Evolutionary conservation across 2,888 invertebrate genomes (phyloP).

Genomic region (Autographa pulchrina): DNA sequence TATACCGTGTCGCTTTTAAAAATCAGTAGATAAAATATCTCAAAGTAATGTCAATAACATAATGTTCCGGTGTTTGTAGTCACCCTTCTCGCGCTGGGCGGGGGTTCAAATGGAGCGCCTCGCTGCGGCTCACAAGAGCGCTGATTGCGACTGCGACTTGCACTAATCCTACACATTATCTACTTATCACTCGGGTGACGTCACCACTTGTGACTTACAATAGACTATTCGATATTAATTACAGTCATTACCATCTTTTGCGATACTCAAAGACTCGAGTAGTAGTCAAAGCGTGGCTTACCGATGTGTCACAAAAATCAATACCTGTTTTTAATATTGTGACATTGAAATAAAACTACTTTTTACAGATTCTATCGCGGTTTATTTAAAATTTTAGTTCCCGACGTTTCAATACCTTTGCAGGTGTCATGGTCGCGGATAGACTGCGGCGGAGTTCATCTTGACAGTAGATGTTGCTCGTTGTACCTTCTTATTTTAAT

Average conservation of each 20-base stretch:
- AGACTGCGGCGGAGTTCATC: too few species aligned
- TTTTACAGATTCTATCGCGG: too few species aligned
- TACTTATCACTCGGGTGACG: slow-evolving; percentile 42
- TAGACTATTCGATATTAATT: slow-evolving; percentile 1
- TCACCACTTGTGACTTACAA: slow-evolving; percentile 6
- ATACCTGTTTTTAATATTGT: too few species aligned
- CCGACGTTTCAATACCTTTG: too few species aligned
- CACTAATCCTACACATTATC: slow-evolving; percentile 69
- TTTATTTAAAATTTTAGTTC: too few species aligned
- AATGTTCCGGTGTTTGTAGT: not conserved
- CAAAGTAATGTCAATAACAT: not conserved
- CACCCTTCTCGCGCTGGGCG: slow-evolving; percentile 16
- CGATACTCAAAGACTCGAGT: not conserved
- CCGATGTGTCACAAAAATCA: not conserved
- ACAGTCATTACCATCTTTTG: not conserved
- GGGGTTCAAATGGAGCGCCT: slow-evolving; percentile 21
- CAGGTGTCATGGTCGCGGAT: too few species aligned
- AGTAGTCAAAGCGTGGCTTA: not conserved
- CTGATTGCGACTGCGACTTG: slow-evolving; percentile 65
- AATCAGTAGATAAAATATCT: too few species aligned
- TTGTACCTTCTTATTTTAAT: too few species aligned
- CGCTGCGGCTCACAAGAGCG: slow-evolving; percentile 57
- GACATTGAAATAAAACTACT: too few species aligned
- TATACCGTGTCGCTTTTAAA: too few species aligned
- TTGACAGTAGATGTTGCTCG: too few species aligned